Conservation (phyloP, 2,797 vertebrate genomes). For the Glossophaga mutica region DNA sequence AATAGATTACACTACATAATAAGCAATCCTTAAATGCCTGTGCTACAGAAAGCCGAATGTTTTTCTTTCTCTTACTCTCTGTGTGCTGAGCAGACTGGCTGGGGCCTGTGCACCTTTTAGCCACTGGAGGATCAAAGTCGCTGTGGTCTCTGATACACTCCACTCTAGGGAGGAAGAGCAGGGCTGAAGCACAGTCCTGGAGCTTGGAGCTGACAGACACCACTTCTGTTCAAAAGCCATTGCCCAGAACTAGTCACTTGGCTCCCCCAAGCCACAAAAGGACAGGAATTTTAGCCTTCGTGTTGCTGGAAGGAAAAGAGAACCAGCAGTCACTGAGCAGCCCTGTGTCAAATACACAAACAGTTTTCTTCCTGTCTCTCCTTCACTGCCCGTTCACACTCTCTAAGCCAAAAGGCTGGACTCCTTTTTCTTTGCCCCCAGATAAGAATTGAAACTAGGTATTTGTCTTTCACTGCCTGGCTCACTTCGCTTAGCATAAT, state of each 20-base stretch:
- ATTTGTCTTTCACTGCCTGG: no score
- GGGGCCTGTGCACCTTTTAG: background rate
- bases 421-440: background rate
- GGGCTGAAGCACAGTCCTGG: background rate
- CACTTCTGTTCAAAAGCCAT: background rate
- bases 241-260: background rate
- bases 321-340: background rate
- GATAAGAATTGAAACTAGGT: background rate
- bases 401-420: background rate
- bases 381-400: background rate
- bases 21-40: background rate
- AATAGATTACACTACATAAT: background rate
- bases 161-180: background rate
- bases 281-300: background rate
- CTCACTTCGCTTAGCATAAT: no score
- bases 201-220: background rate
- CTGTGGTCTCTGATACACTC: background rate
- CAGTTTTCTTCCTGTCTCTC: no score
- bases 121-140: background rate
- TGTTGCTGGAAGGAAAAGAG: background rate
- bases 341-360: background rate
- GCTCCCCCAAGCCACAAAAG: background rate
- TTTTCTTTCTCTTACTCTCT: background rate
- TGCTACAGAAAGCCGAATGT: background rate
- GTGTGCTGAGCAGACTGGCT: background rate